Percentiles rank a stretch among this genome's conserved stretches.
Conservation (phyloP, 2,113 vertebrate species). For the Macquaria australasica region DNA sequence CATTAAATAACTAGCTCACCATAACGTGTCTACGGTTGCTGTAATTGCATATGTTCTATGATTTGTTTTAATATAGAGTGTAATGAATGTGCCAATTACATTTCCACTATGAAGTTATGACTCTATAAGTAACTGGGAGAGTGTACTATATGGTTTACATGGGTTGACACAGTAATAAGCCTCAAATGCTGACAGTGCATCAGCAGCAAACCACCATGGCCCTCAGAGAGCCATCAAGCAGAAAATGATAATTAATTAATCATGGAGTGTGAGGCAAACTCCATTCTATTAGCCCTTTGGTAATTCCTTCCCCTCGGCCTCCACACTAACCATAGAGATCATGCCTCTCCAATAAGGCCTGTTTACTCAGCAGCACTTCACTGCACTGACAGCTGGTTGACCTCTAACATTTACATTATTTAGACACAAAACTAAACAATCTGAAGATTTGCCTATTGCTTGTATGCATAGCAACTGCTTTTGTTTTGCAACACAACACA, state of each 20-base stretch:
- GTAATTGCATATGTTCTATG: constrained; percentile 76
- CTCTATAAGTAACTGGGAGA: constrained; percentile 65
- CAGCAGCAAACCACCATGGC: constrained; percentile 68
- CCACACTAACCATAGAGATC: constrained; percentile 70
- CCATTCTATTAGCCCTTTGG: constrained; percentile 79
- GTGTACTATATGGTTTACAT: constrained; percentile 71
- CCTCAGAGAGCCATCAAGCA: constrained; percentile 82
- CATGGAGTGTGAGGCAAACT: constrained; percentile 77
- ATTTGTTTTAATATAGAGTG: constrained; percentile 73
- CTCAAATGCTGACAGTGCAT: constrained; percentile 82
- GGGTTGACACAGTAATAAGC: constrained; percentile 74
- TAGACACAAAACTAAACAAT: constrained; percentile 30
- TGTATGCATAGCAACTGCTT: constrained; percentile 12
- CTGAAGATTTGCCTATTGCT: constrained; percentile 9
- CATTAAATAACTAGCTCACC: constrained; percentile 51
- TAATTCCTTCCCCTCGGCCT: constrained; percentile 72
- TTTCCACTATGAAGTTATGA: constrained; percentile 74
- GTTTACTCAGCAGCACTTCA: constrained; percentile 57
- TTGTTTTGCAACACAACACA: constrained; percentile 27
- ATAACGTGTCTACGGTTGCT: constrained; percentile 64
- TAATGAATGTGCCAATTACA: constrained; percentile 81
- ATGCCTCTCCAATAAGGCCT: constrained; percentile 50
- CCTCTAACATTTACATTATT: constrained; percentile 43
- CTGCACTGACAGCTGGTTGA: constrained; percentile 51
- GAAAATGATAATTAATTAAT: constrained; percentile 87